phyloP scores from a whole-genome alignment of 2,888 invertebrate species.

The Tetragnatha montana region DNA sequence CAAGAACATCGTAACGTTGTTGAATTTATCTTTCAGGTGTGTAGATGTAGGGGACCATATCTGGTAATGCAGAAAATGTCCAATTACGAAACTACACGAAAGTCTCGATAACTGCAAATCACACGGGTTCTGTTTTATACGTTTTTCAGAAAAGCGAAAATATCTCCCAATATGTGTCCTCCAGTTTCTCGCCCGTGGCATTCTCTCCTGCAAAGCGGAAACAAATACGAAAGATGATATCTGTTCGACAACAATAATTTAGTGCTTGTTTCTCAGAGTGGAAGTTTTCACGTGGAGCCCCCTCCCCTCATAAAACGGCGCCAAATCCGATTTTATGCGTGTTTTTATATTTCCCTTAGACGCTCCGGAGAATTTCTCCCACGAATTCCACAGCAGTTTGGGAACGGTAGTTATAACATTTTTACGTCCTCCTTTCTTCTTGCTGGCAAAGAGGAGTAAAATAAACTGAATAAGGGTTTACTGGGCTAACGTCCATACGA shows the following conservation, averaged over 20 bases:
- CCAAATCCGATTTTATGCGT: slow-evolving; percentile 47
- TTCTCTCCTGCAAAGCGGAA: neutral
- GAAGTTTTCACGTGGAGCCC: slow-evolving; percentile 17
- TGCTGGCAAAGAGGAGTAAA: neutral
- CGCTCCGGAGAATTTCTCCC: slow-evolving; percentile 19
- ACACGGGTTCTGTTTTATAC: too few relatives aligned
- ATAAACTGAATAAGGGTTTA: neutral
- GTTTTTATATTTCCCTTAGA: slow-evolving; percentile 43
- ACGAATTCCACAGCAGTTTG: slow-evolving; percentile 29
- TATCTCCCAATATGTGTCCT: neutral
- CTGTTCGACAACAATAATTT: slow-evolving; percentile 32
- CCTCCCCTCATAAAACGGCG: slow-evolving; percentile 38
- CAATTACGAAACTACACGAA: too few relatives aligned
- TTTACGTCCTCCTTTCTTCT: slow-evolving; percentile 17
- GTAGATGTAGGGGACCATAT: too few relatives aligned
- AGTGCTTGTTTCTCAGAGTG: slow-evolving; percentile 26
- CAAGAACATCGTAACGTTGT: too few relatives aligned
- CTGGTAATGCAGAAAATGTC: too few relatives aligned
- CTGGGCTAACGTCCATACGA: neutral
- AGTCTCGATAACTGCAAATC: too few relatives aligned
- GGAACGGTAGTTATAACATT: slow-evolving; percentile 27
- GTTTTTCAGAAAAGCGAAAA: too few relatives aligned
- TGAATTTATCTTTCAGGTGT: too few relatives aligned
- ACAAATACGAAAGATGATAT: slow-evolving; percentile 6
- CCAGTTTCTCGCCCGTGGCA: neutral